These are phyloP conservation scores for Conus ventricosus DNA, from an alignment of 1,140 invertebrate species.

Conservation along the genomic window DNA sequence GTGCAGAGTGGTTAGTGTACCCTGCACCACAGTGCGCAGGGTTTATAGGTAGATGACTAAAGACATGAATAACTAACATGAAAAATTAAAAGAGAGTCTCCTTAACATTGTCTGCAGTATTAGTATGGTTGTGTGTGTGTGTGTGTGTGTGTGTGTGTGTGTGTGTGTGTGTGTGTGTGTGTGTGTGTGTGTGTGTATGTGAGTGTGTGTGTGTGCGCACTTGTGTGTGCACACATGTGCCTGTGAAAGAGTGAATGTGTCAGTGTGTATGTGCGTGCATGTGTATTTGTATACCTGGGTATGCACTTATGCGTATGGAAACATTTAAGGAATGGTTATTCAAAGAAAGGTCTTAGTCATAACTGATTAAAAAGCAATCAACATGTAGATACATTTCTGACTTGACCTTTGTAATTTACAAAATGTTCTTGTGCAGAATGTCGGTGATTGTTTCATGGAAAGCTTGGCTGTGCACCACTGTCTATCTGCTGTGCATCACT, in stretches of 20 bases:
- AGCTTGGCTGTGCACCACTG: too few relatives aligned
- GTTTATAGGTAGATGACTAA: not conserved
- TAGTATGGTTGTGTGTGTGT: not conserved
- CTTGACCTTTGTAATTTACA: too few relatives aligned
- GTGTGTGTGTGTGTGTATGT: not conserved
- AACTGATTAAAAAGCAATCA: too few relatives aligned
- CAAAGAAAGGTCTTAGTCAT: too few relatives aligned
- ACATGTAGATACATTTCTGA: too few relatives aligned
- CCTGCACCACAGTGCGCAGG: too few relatives aligned
- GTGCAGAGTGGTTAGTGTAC: too few relatives aligned
- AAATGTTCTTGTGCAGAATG: too few relatives aligned
- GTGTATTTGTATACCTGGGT: not conserved
- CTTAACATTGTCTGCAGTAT: not conserved
- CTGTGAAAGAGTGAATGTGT: not conserved
- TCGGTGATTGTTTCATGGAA: too few relatives aligned
- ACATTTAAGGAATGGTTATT: not conserved
- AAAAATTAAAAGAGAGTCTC: not conserved
- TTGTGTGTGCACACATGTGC: too few relatives aligned
- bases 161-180: slow-evolving; percentile 6
- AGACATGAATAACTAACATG: not conserved
- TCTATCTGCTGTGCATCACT: too few relatives aligned
- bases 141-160: not conserved
- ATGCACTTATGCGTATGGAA: not conserved
- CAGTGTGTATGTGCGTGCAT: not conserved
- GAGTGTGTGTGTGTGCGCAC: not conserved